phyloP scores from a whole-genome alignment of 1,140 invertebrate species.

The Apis cerana region DNA sequence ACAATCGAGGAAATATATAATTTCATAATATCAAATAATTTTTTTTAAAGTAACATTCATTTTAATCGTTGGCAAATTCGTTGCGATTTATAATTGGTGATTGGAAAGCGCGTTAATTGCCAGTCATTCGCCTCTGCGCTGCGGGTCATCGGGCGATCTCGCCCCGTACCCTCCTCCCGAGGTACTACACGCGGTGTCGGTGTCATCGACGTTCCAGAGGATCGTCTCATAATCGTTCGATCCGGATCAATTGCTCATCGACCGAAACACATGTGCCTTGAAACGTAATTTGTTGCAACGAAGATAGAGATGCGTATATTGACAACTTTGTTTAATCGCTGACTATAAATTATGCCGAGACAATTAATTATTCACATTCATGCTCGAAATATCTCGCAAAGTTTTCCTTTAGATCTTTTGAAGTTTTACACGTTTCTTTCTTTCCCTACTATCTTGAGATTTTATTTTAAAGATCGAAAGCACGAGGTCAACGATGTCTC shows the following conservation, averaged over 20 bases:
- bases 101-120: conserved; percentile 17
- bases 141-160: neutral
- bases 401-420: too few species aligned
- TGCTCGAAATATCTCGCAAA: too few species aligned
- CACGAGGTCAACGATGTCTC: neutral
- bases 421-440: too few species aligned
- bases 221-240: neutral
- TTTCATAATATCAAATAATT: neutral
- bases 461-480: neutral
- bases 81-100: neutral
- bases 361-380: too few species aligned
- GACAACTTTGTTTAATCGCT: neutral
- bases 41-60: neutral
- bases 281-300: neutral
- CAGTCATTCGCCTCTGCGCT: neutral
- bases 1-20: too few species aligned
- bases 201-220: neutral
- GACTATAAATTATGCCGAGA: neutral
- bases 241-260: neutral
- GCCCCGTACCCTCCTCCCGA: neutral
- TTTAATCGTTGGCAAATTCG: neutral
- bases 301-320: too few species aligned
- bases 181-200: too few species aligned
- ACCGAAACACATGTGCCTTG: neutral
- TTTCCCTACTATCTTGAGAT: neutral